Percentiles rank a stretch among this genome's conserved stretches.
These are phyloP conservation scores for Mimumesa dahlbomi DNA, from an alignment of 2,888 invertebrate genomes.

Conservation along the genomic window DNA sequence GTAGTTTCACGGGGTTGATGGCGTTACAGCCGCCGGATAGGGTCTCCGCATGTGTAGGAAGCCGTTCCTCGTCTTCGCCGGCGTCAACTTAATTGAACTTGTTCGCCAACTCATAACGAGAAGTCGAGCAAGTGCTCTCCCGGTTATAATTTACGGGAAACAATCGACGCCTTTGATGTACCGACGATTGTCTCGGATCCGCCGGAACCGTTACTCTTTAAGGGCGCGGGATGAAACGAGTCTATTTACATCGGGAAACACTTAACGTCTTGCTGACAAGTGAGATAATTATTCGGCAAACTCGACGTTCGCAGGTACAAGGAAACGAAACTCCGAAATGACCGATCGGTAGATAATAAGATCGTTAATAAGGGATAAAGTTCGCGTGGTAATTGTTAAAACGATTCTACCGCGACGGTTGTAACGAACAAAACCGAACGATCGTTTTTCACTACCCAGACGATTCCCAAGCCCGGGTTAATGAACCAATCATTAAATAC, in stretches of 20 bases:
- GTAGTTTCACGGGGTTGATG: conserved; percentile 46
- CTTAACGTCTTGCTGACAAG: no score
- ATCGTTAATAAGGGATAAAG: no score
- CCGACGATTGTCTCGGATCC: conserved; percentile 70
- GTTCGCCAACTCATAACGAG: conserved; percentile 80
- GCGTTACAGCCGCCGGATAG: conserved; percentile 47
- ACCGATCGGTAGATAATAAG: no score
- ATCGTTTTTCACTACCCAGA: neutral
- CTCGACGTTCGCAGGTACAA: neutral
- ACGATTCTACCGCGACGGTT: neutral
- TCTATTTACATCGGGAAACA: conserved; percentile 1
- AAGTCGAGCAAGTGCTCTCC: conserved; percentile 78
- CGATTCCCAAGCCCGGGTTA: neutral
- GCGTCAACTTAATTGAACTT: conserved; percentile 79
- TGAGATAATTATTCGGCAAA: no score
- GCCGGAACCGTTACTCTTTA: conserved; percentile 39
- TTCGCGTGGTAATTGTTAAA: no score
- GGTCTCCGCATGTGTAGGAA: conserved; percentile 70
- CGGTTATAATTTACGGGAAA: conserved; percentile 80
- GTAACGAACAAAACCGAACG: neutral
- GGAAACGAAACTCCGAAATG: neutral
- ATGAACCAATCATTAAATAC: conserved; percentile 27
- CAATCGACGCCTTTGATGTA: conserved; percentile 79
- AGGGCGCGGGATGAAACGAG: conserved; percentile 5
- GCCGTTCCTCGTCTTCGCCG: conserved; percentile 70